Evolutionary conservation across 1,140 invertebrate species (phyloP).

Genomic region (Latrodectus geometricus): DNA sequence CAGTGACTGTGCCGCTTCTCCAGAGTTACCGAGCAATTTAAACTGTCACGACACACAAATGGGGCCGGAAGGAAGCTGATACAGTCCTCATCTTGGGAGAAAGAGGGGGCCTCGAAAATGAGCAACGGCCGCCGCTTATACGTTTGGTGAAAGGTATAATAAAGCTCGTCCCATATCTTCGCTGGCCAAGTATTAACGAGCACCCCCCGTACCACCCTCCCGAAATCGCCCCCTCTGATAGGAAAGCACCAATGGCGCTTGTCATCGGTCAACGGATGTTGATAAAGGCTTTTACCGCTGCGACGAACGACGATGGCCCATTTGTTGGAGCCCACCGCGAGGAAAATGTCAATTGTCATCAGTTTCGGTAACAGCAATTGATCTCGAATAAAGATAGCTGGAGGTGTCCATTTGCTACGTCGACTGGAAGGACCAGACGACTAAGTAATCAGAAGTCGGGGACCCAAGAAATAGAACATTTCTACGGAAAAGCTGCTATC

Average conservation of each 20-base stretch:
- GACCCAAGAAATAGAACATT: too few species aligned
- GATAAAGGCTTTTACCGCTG: slow-evolving; percentile 54
- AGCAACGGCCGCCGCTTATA: background rate
- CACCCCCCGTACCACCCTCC: background rate
- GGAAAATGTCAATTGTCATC: slow-evolving; percentile 42
- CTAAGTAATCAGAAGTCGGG: too few species aligned
- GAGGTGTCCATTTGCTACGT: too few species aligned
- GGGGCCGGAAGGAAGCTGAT: background rate
- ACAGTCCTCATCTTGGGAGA: background rate
- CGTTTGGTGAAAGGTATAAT: background rate
- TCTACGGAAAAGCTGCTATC: too few species aligned
- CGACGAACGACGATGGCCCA: slow-evolving; percentile 12
- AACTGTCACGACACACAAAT: background rate
- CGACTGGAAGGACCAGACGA: too few species aligned
- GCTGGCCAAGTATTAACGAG: background rate
- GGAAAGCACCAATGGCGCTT: slow-evolving; percentile 36
- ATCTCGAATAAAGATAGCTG: too few species aligned
- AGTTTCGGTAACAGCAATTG: background rate
- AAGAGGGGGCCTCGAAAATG: background rate
- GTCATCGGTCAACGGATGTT: slow-evolving; percentile 28
- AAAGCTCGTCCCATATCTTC: background rate
- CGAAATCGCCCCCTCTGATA: background rate
- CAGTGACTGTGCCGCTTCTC: background rate
- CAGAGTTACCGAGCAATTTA: background rate
- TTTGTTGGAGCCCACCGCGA: slow-evolving; percentile 13